phyloP scores from a whole-genome alignment of 2,113 vertebrate species.

The Grallaria varia region DNA sequence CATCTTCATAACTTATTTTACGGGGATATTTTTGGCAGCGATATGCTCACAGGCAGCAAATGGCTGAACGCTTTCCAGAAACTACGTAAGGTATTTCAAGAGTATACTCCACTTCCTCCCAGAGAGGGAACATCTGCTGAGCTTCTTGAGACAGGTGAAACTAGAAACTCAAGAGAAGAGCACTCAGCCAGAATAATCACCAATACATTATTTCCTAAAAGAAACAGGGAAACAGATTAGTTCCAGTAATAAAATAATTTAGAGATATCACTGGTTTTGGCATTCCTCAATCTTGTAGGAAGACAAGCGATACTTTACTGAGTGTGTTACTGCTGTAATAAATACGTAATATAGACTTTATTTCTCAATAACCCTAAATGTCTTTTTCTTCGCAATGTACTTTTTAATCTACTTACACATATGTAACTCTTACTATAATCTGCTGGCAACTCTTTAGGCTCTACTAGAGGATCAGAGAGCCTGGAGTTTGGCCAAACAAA shows the following conservation, averaged over 20 bases:
- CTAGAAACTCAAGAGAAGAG: background rate
- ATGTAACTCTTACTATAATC: background rate
- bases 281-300: background rate
- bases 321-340: background rate
- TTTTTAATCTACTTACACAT: background rate
- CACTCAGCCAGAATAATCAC: background rate
- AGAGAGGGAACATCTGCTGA: conserved; percentile 9
- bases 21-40: conserved; percentile 61
- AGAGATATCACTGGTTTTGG: background rate
- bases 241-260: background rate
- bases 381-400: background rate
- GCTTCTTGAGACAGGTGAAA: conserved; percentile 66
- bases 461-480: background rate
- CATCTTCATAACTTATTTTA: conserved; percentile 45
- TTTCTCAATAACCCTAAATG: background rate
- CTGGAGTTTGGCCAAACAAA: background rate
- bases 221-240: background rate
- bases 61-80: conserved; percentile 52
- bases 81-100: conserved; percentile 49
- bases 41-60: conserved; percentile 45
- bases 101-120: conserved; percentile 10
- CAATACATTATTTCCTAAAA: background rate
- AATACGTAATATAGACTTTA: background rate
- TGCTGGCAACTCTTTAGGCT: background rate
- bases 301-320: background rate